Base-by-base conservation (phyloP, 2,888 invertebrate genomes). In the Trichogramma evanescens region DNA sequence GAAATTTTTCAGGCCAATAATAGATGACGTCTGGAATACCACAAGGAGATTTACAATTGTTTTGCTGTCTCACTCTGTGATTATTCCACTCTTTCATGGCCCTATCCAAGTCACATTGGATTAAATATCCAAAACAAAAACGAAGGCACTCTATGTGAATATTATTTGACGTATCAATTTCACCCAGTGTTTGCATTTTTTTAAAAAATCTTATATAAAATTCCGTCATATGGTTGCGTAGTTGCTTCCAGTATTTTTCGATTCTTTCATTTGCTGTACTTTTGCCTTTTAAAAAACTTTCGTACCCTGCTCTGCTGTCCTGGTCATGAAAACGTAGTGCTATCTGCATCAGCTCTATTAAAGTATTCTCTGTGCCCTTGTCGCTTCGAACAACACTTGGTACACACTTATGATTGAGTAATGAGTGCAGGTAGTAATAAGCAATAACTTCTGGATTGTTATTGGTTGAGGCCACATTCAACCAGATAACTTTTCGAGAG, bases 381-480 rank as follows among this genome's bases (percentile, higher is more conserved):
- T 59, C 59, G 1, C 43, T 49, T 44, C 59, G 49, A 1, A 59
- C 6, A 3, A 59, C 10, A 6, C 49, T 59, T 39, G 59, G 59
- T 45, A 59, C 1, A 39, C 44, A 42, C 8, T 49, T 26, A 4
- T 10, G 38, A 43, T 58, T 49, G 5, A 39, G 9, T 40, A 57
- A 40, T 4, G 43, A 9, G 41, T 42, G 9, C 6, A 58, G 13
- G 48, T 26, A 58, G 9, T 53, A 48, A 43, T 49, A 39, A 3
- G 26, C 53, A 41, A 58, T 49, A 2, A 58, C 49, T 8, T 53
- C 5, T 4, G 58, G 58, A 43, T 58, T 38, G n/a, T 58, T 58
- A 10, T 58, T 58, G 3, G 58, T 48, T 5, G 8, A 50, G 4
- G 38, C 38, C 8, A 54, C 44, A n/a, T 45, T 13, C 7, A 59